Evolutionary conservation across 2,797 vertebrate species (phyloP).

Genomic region (Paratrypauchen microcephalus): DNA sequence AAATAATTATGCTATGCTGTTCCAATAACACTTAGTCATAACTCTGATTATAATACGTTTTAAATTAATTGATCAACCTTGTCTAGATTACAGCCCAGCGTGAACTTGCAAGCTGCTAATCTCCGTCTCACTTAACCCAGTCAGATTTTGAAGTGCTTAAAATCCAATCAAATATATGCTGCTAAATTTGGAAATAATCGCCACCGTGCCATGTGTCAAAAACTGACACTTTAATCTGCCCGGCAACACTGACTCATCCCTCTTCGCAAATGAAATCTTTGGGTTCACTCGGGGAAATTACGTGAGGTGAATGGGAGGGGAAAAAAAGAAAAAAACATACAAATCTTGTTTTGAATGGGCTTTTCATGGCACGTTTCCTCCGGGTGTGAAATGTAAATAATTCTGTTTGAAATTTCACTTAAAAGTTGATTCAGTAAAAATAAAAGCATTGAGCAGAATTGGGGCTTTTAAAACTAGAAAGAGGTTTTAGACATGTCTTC

Average conservation of each 20-base stretch:
- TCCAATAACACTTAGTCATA: background rate
- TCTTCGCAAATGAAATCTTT: constrained; percentile 30
- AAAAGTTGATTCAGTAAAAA: constrained; percentile 44
- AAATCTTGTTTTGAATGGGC: constrained; percentile 34
- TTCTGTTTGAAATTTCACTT: constrained; percentile 53
- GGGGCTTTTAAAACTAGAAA: constrained; percentile 31
- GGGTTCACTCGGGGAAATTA: constrained; percentile 19
- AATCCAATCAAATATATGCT: constrained; percentile 23
- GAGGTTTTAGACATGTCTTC: constrained; percentile 22
- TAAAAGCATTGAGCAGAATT: constrained; percentile 31
- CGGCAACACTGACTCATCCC: constrained; percentile 29
- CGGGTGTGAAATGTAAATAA: constrained; percentile 66
- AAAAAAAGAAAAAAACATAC: constrained; percentile 3
- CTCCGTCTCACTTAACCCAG: constrained; percentile 32
- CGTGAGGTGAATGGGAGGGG: background rate
- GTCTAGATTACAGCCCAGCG: constrained; percentile 21
- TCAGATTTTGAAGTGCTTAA: constrained; percentile 26
- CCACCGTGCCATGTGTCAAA: constrained; percentile 16
- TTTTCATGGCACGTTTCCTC: constrained; percentile 3
- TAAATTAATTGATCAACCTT: background rate
- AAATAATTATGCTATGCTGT: background rate
- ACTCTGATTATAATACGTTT: background rate
- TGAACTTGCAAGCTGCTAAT: constrained; percentile 12
- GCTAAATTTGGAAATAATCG: constrained; percentile 41
- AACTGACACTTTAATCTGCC: constrained; percentile 31